Conservation (phyloP, 2,113 vertebrate genomes). For the Irena cyanogastra region DNA sequence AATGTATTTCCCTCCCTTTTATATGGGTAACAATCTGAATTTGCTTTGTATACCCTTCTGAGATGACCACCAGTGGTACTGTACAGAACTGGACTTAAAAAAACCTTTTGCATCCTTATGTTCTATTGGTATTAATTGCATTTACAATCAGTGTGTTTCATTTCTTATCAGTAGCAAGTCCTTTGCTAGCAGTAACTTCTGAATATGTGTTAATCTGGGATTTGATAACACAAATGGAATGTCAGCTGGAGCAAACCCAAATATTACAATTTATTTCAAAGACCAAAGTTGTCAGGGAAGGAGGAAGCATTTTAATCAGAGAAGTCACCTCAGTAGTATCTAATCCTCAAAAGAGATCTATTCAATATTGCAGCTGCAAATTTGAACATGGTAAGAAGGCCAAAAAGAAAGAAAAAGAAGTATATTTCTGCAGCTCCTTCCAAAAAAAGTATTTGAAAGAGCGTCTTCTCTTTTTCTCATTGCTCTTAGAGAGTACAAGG, state of each 20-base stretch:
- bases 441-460: neutral
- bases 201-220: neutral
- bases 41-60: neutral
- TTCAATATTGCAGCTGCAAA: neutral
- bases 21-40: neutral
- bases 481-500: neutral
- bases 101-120: neutral
- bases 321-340: neutral
- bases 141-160: neutral
- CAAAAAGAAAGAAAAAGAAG: neutral
- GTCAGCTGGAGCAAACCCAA: neutral
- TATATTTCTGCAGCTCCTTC: neutral
- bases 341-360: neutral
- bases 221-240: neutral
- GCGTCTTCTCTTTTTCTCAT: neutral
- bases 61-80: neutral
- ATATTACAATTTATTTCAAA: neutral
- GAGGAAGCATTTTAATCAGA: neutral
- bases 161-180: neutral
- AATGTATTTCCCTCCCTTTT: neutral
- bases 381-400: neutral
- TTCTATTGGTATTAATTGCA: neutral
- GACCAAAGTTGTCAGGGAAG: neutral
- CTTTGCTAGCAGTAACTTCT: neutral
- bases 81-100: neutral